Percentiles rank a stretch among this genome's conserved stretches.
Conservation (phyloP, 2,797 vertebrate species). For the Halcyon leucocephala region DNA sequence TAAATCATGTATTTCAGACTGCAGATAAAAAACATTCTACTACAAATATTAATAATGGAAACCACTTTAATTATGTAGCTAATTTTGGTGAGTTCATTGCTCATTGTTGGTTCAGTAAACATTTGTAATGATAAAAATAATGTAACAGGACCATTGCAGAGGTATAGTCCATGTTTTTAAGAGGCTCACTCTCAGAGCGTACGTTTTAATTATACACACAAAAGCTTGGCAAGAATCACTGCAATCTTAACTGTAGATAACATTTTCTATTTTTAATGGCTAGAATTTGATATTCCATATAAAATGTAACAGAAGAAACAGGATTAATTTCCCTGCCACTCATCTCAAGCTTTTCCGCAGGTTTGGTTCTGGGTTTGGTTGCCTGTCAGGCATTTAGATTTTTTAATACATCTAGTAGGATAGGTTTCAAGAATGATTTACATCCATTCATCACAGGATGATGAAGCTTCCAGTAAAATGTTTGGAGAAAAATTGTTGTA, state of each 20-base stretch:
- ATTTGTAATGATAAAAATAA: not conserved
- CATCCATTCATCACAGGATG: not conserved
- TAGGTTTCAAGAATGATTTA: constrained; percentile 1
- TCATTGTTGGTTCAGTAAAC: not conserved
- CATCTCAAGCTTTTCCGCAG: not conserved
- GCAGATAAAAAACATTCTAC: not conserved
- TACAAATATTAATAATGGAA: not conserved
- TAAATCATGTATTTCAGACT: not conserved
- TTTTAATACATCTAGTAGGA: not conserved
- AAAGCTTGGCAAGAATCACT: not conserved
- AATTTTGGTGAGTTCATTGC: not conserved
- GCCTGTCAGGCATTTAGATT: not conserved
- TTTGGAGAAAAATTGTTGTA: not conserved
- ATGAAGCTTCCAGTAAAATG: not conserved
- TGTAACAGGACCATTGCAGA: not conserved
- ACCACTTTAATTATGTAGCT: not conserved
- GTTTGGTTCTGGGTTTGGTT: not conserved
- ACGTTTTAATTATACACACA: not conserved
- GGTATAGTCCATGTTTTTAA: not conserved
- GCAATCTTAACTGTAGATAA: not conserved
- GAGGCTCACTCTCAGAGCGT: not conserved
- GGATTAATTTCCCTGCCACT: not conserved
- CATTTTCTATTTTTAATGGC: not conserved
- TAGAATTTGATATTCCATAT: not conserved
- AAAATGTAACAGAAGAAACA: not conserved